phyloP scores from a whole-genome alignment of 1,140 invertebrate genomes.

The Caerostris extrusa region DNA sequence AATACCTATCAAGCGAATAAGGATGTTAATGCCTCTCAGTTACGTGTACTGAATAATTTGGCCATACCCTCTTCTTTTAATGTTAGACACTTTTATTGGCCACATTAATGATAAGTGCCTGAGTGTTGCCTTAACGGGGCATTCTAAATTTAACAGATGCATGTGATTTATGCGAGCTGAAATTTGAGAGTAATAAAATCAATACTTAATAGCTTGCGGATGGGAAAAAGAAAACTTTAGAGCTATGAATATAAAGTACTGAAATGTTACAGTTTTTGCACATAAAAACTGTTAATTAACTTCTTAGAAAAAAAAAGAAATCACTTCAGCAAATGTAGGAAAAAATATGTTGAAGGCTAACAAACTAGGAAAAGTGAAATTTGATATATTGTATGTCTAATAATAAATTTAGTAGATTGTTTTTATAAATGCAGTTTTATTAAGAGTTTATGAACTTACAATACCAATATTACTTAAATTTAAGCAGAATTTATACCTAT shows the following conservation, averaged over 20 bases:
- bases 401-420: no score
- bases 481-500: no score
- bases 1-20: not conserved
- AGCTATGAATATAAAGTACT: conserved; percentile 3
- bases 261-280: not conserved
- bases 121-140: not conserved
- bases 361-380: no score
- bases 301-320: no score
- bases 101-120: conserved; percentile 35
- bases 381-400: no score
- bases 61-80: conserved; percentile 15
- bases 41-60: conserved; percentile 43
- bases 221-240: not conserved
- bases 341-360: not conserved
- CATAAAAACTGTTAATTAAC: no score
- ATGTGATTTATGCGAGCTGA: conserved; percentile 22
- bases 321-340: not conserved
- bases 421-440: no score
- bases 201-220: not conserved
- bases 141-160: conserved; percentile 22
- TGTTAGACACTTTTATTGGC: conserved; percentile 8
- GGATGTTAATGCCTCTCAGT: conserved; percentile 35
- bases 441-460: no score
- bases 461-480: no score
- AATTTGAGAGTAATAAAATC: conserved; percentile 24